phyloP scores from a whole-genome alignment of 2,113 vertebrate genomes.

The Trematocara unimaculatum region DNA sequence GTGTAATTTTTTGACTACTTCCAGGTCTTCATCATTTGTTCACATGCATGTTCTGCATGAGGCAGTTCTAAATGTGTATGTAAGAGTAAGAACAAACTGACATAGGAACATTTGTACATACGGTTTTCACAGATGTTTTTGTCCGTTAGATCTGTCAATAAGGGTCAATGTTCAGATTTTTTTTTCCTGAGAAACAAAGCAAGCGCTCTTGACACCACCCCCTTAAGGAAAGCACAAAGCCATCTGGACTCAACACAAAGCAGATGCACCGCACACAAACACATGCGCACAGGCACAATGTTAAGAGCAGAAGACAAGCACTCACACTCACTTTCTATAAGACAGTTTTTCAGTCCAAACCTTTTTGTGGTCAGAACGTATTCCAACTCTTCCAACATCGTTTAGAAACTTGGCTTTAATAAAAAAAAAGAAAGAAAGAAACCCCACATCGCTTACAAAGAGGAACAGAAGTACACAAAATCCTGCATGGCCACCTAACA shows the following conservation, averaged over 20 bases:
- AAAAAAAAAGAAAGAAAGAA: neutral
- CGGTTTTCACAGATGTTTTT: neutral
- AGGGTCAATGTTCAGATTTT: neutral
- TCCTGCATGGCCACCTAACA: neutral
- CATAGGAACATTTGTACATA: neutral
- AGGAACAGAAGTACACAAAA: neutral
- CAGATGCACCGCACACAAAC: neutral
- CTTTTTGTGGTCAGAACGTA: neutral
- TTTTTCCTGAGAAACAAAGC: accelerated
- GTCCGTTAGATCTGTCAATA: neutral
- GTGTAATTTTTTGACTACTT: neutral
- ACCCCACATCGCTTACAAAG: neutral
- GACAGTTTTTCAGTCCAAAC: neutral
- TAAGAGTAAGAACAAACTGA: neutral
- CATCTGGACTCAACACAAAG: neutral
- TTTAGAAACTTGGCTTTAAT: neutral
- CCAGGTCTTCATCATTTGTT: neutral
- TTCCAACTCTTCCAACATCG: neutral
- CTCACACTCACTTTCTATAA: neutral
- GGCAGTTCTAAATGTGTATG: neutral
- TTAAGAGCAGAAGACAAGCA: neutral
- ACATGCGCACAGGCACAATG: neutral
- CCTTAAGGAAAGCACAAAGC: neutral
- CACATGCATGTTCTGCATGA: neutral
- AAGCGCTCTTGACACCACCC: neutral